phyloP scores from a whole-genome alignment of 2,113 vertebrate species.

The Delphinapterus leucas region DNA sequence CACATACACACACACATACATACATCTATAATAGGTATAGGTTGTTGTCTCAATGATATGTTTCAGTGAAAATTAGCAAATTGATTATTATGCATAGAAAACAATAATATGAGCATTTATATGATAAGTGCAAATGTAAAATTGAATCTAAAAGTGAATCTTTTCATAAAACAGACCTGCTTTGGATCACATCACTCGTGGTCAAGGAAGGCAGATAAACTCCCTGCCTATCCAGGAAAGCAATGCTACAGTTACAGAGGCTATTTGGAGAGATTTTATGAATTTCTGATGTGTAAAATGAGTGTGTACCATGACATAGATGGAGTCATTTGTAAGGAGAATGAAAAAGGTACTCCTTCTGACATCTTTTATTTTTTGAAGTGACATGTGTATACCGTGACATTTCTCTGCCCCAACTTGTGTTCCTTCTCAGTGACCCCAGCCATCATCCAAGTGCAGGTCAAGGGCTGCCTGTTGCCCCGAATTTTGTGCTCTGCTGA shows the following conservation, averaged over 20 bases:
- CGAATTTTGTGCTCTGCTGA: constrained; percentile 72
- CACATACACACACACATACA: background rate
- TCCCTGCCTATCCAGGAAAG: background rate
- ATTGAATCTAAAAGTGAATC: background rate
- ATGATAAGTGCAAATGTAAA: background rate
- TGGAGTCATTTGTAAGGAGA: constrained; percentile 67
- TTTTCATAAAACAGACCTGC: background rate
- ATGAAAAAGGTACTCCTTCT: constrained; percentile 70
- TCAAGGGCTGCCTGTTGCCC: constrained; percentile 61
- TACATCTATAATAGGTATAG: background rate
- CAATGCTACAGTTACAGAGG: background rate
- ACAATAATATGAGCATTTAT: background rate
- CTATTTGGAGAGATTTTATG: constrained; percentile 65
- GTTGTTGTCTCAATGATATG: background rate
- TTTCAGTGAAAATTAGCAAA: background rate
- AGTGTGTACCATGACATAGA: constrained; percentile 55
- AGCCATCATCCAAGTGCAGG: constrained; percentile 57
- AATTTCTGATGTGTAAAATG: constrained; percentile 77
- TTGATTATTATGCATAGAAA: background rate
- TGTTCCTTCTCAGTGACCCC: constrained; percentile 76
- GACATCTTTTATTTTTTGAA: constrained; percentile 34
- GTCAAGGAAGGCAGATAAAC: background rate
- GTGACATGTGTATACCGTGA: constrained; percentile 66
- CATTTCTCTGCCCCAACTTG: constrained; percentile 57
- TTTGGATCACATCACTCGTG: background rate